Base-by-base conservation (phyloP, 2,888 invertebrate genomes). In the Dorcus parallelipipedus region DNA sequence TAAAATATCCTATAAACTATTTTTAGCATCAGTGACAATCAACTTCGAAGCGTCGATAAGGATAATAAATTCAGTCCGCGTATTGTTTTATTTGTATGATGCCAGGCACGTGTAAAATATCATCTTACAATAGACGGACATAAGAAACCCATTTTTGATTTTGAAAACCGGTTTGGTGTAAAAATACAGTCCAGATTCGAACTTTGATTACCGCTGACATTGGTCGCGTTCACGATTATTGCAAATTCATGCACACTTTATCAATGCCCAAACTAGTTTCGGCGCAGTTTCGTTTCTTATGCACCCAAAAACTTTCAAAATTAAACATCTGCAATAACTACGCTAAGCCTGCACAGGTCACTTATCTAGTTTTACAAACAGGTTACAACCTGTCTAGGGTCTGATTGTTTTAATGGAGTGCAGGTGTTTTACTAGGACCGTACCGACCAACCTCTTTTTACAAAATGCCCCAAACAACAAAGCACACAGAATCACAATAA, bases 301-400 rank as follows among this genome's bases (percentile, higher is more conserved):
- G 23, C 45, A 14, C 42, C 10, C 45, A 10, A 45, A 45, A 45
- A 45, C 9, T 20, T 45, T 45, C 8, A 14, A 45, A 10, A 20
- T 17, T 9, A 20, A 45, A 45, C 10, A 17, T 20, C 20, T 23
- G 20, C 45, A 10, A 20, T 45, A 45, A 45, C 23, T 45, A 45
- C 23, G 23, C 45, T 20, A 23, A 20, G 45, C 17, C 20, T 45
- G 23, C 23, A 45, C 17, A 42, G 26, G 39, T 40, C 17, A 49
- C n/a, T 14, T 41, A 49, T 47, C 43, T 51, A 56, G 17, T 42
- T 51, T 43, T 56, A 23, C 45, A 33, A 71, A 73, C 74, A 73
- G 72, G 75, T 76, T 71, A 67, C 69, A 75, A 74, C 75, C 73
- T 74, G 74, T 75, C 72, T 70, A 65, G 67, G 67, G 66, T 68